Conservation (phyloP, 1,140 invertebrate genomes). For the Sarcophaga peregrina region DNA sequence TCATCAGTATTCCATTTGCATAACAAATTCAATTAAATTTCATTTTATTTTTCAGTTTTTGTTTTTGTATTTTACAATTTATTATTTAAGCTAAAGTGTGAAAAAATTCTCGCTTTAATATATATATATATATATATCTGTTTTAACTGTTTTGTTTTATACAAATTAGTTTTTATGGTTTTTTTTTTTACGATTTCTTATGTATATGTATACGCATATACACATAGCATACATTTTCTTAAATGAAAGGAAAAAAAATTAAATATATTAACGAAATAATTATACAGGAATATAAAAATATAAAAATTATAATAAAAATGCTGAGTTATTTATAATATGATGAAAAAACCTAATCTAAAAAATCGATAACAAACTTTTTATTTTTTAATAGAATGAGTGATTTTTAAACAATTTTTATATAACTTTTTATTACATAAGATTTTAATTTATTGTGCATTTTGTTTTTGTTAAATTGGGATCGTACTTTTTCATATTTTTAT, state of each 20-base stretch:
- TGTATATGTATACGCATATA: slow-evolving; percentile 51
- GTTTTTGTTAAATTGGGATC: slow-evolving; percentile 38
- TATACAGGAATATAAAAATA: slow-evolving; percentile 29
- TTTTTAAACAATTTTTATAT: background rate
- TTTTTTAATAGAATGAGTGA: slow-evolving; percentile 20
- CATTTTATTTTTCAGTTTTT: slow-evolving; percentile 61
- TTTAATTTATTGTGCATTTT: slow-evolving; percentile 60
- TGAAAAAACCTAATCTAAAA: slow-evolving; percentile 42
- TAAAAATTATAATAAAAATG: slow-evolving; percentile 64
- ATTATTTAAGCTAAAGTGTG: slow-evolving; percentile 66
- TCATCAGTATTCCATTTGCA: slow-evolving; percentile 58
- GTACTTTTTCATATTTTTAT: slow-evolving; percentile 22
- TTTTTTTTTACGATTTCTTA: slow-evolving; percentile 51
- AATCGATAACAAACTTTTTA: slow-evolving; percentile 15
- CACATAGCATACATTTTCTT: slow-evolving; percentile 56
- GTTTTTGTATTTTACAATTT: slow-evolving; percentile 66
- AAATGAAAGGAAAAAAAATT: background rate
- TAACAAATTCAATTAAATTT: slow-evolving; percentile 68
- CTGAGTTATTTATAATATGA: slow-evolving; percentile 63
- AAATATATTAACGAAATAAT: slow-evolving; percentile 5
- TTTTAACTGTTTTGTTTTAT: slow-evolving; percentile 53
- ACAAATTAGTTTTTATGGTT: slow-evolving; percentile 44
- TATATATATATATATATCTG: slow-evolving; percentile 51
- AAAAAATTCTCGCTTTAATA: slow-evolving; percentile 65
- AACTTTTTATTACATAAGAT: slow-evolving; percentile 33